Conservation (phyloP, 2,797 vertebrate species). For the Sebastes kiyomatsui region DNA sequence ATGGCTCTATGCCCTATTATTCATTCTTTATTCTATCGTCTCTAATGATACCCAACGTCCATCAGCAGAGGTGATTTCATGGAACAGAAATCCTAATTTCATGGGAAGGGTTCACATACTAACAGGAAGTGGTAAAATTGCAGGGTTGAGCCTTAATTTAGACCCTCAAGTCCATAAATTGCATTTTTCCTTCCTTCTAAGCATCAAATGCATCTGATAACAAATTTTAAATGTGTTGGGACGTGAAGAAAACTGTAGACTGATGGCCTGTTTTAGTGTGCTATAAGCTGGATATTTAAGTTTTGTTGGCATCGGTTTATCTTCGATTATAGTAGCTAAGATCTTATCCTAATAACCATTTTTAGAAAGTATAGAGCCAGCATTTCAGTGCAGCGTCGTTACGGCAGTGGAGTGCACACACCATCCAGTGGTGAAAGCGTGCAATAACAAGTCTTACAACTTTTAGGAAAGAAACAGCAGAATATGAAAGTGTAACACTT, state of each 20-base stretch:
- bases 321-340: background rate
- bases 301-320: background rate
- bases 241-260: background rate
- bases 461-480: background rate
- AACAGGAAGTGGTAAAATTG: constrained; percentile 7
- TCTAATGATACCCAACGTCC: background rate
- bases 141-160: background rate
- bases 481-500: constrained; percentile 16
- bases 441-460: constrained; percentile 5
- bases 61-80: background rate
- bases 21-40: background rate
- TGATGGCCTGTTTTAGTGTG: background rate
- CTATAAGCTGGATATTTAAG: background rate
- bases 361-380: background rate
- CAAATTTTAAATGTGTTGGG: background rate
- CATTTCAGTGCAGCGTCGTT: constrained; percentile 12
- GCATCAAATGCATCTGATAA: background rate
- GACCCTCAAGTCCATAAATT: background rate
- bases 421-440: constrained; percentile 58
- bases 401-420: background rate
- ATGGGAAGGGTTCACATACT: background rate
- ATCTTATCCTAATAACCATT: background rate
- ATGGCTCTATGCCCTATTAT: background rate
- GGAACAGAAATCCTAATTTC: background rate
- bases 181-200: background rate